Percentiles rank a stretch among this genome's conserved stretches.
Evolutionary conservation across 2,888 invertebrate species (phyloP).

Genomic region (Pristionchus japonicus): DNA sequence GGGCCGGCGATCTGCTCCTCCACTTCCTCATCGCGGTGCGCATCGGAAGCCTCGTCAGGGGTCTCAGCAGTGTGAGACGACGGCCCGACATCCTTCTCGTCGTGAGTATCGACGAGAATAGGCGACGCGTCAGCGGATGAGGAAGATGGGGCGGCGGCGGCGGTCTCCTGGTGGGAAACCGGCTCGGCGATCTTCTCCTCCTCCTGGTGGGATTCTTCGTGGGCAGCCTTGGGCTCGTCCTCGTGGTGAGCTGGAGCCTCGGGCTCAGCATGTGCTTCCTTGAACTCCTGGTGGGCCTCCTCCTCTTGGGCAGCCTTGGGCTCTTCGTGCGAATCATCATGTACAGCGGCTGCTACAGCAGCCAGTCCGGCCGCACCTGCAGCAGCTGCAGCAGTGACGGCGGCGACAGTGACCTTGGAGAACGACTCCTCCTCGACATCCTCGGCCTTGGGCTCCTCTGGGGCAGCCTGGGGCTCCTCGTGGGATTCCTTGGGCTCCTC

Average conservation of each 20-base stretch:
- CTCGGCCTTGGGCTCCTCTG: constrained; percentile 20
- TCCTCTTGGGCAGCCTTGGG: no score
- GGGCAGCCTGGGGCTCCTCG: background rate
- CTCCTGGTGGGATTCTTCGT: no score
- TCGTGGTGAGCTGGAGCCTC: no score
- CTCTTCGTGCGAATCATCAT: no score
- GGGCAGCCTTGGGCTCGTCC: no score
- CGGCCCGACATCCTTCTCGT: constrained; percentile 22
- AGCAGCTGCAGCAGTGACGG: background rate
- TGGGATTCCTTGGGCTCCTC: background rate
- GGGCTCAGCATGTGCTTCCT: no score
- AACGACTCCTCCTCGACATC: constrained; percentile 7
- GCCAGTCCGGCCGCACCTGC: background rate
- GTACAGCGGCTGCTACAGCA: no score
- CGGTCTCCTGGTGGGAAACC: no score
- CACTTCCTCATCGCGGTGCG: no score
- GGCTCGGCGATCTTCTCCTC: no score
- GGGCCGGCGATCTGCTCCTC: no score
- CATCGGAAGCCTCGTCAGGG: background rate
- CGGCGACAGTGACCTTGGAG: constrained; percentile 1
- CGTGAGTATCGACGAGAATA: background rate
- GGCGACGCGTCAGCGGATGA: background rate
- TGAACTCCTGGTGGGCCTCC: no score
- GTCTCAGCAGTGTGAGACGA: constrained; percentile 10
- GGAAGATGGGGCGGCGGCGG: background rate